phyloP scores from a whole-genome alignment of 2,113 vertebrate genomes.

The Nycticryphes semicollaris region DNA sequence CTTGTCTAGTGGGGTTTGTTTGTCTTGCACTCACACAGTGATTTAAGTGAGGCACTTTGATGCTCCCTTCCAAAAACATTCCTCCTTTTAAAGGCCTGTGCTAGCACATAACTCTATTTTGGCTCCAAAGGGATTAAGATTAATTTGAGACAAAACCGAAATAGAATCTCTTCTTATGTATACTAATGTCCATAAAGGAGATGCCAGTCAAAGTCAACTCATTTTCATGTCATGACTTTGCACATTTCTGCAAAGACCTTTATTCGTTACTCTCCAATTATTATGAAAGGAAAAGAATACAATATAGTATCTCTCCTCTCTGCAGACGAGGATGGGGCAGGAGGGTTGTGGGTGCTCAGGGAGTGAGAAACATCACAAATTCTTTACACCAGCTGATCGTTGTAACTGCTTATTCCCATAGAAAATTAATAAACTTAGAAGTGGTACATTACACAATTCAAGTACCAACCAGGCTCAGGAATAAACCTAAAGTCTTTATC shows the following conservation, averaged over 20 bases:
- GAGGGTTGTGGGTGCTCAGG: neutral
- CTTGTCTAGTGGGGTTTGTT: neutral
- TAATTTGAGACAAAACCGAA: neutral
- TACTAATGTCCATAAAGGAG: neutral
- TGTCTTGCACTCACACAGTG: neutral
- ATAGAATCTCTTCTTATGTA: neutral
- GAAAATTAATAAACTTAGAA: neutral
- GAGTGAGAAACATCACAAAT: neutral
- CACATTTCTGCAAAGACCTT: neutral
- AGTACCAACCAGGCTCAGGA: neutral
- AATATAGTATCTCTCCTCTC: neutral
- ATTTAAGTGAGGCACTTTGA: neutral
- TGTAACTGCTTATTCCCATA: neutral
- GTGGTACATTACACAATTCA: neutral
- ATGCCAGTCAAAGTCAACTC: neutral
- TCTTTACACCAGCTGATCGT: neutral
- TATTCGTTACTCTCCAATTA: neutral
- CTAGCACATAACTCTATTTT: neutral
- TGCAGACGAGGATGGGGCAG: neutral
- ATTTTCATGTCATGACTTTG: neutral
- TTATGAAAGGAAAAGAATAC: neutral
- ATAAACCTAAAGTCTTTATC: neutral
- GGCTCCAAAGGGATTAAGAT: neutral
- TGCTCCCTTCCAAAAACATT: neutral
- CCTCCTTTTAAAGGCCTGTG: neutral